Evolutionary conservation across 2,888 invertebrate species (phyloP), one percentile per base, ranked within the genome.

Genomic region (Sarcophaga caerulescens): DNA sequence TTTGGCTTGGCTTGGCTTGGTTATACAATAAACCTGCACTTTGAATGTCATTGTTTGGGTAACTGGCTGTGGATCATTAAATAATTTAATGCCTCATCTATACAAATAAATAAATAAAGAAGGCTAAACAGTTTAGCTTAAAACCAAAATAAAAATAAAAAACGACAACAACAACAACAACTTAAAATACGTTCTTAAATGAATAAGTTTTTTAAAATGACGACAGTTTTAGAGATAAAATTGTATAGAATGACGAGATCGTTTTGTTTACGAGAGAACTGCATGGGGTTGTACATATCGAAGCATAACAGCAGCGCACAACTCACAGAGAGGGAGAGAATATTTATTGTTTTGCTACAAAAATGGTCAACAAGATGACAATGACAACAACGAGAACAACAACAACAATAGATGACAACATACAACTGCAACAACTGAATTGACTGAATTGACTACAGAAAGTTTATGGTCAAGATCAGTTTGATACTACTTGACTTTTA

Each of bases 351-450:
- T 62, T 77, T 73, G 21, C 44, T 45, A 84, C 86, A 62, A 78
- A 84, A 84, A 86, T 86, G 84, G 86, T 78, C 84, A 84, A 78
- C 70, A 75, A 75, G 84, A 86, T 84, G 84, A 84, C 78, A 86
- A 45, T 84, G 86, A 84, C 85, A 76, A 69, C 47, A 23, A 25
- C 21, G 69, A 75, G 47, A 21, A 35, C 60, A 47, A 68, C 47
- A 52, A 19, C 65, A 10, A 77, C 74, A 44, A 17, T 35, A 44
- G 3, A 19, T 23, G 17, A 71, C 74, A 21, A 17, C 25, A 12
- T 19, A 44, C 19, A 44, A 35, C 12, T 66, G 23, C 52, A 52
- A 52, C 68, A 59, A 68, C 62, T 69, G 68, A 57, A 52, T 65
- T 77, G 78, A 69, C 60, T 80, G 79, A 65, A 59, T 35, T 65